Conservation (phyloP, 2,113 vertebrate species). For the Amphiprion ocellaris region DNA sequence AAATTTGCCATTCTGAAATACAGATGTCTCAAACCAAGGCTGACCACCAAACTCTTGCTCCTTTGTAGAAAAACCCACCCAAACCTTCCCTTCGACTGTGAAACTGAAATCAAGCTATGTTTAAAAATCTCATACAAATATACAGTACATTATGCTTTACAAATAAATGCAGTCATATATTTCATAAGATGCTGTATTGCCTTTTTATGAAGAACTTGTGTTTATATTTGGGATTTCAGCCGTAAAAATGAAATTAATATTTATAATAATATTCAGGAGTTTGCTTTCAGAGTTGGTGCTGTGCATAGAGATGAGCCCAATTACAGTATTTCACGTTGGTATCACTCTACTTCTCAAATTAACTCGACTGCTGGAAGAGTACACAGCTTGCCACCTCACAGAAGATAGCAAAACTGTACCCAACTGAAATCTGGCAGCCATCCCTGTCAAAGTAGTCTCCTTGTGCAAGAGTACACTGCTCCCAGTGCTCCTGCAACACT, state of each 20-base stretch:
- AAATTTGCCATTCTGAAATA: slow-evolving; percentile 6
- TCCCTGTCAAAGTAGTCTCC: too few relatives aligned
- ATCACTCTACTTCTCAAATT: background rate
- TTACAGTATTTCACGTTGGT: background rate
- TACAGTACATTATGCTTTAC: too few relatives aligned
- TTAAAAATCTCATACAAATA: too few relatives aligned
- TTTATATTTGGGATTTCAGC: background rate
- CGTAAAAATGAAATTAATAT: background rate
- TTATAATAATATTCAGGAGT: background rate
- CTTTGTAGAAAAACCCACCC: background rate
- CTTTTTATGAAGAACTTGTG: background rate
- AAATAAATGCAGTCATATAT: background rate
- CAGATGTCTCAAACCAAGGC: slow-evolving; percentile 2
- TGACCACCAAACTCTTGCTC: background rate
- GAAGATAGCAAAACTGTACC: background rate
- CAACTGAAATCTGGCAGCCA: too few relatives aligned
- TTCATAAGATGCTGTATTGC: background rate
- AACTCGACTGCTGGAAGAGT: background rate
- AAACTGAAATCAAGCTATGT: background rate
- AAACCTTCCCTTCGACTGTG: background rate
- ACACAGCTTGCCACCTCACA: background rate
- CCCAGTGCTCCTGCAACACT: too few relatives aligned
- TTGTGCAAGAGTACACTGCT: too few relatives aligned
- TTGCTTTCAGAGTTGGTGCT: background rate
- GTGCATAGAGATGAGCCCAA: background rate